Evolutionary conservation across 2,797 vertebrate genomes (phyloP).

Genomic region (Thalassophryne amazonica): DNA sequence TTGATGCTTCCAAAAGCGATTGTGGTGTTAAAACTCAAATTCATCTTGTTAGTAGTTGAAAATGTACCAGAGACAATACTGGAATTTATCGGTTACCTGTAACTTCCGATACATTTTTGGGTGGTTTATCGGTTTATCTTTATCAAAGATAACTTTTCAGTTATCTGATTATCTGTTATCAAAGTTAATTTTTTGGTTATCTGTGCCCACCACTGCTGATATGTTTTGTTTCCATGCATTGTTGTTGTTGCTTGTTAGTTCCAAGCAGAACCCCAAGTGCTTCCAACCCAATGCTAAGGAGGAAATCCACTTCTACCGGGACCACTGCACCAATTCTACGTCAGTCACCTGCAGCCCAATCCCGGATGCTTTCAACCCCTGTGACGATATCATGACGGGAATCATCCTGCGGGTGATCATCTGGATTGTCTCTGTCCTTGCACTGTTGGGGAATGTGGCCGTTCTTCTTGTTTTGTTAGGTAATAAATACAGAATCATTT

Average conservation of each 20-base stretch:
- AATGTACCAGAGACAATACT: no score
- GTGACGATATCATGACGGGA: slow-evolving; percentile 92
- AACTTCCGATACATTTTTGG: no score
- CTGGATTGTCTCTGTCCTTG: slow-evolving; percentile 91
- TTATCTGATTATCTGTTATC: no score
- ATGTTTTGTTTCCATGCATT: background rate
- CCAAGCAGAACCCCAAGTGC: slow-evolving; percentile 75
- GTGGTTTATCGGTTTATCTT: no score
- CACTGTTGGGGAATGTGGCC: slow-evolving; percentile 84
- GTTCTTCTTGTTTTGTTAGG: slow-evolving; percentile 87
- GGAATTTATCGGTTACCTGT: no score
- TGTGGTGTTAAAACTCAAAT: no score
- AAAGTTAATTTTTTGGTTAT: no score
- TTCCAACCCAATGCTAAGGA: slow-evolving; percentile 51
- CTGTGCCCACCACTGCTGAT: no score
- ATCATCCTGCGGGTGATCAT: slow-evolving; percentile 85
- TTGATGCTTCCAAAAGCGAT: no score
- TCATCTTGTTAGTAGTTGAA: no score
- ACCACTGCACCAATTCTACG: slow-evolving; percentile 78
- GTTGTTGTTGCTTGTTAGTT: slow-evolving; percentile 63
- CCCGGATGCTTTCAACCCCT: slow-evolving; percentile 91
- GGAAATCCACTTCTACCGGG: slow-evolving; percentile 64
- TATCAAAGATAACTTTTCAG: no score
- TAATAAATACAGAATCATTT: background rate
- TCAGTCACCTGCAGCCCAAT: slow-evolving; percentile 83